Evolutionary conservation across 2,888 invertebrate species (phyloP), one percentile per base, ranked within the genome.

Genomic region (Ctena decussata): DNA sequence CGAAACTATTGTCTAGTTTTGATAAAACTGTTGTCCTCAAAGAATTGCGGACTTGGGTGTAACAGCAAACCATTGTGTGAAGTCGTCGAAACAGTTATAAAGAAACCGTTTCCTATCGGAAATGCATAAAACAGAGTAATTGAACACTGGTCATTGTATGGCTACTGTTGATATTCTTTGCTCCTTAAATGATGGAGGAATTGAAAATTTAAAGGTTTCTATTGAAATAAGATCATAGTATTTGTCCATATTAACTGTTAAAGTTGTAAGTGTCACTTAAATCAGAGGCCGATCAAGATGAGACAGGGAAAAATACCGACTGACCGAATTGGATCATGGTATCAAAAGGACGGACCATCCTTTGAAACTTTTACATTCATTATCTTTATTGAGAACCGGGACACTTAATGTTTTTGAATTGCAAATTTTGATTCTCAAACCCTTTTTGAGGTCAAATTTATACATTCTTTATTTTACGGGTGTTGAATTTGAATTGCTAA

Each of bases 281-380:
- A 65, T 65, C 65, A 35, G 32, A 18, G 65, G 35, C 12, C 35
- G 21, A 18, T 35, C 8, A 11, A 18, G 32, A 30, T 30, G 65
- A 65, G 65, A 65, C 32, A 65, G 65, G 21, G 65, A 65, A 35
- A 35, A 12, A 1, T 65, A 30, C 65, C 21, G 32, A 65, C 30
- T 65, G 65, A 65, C 65, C 65, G 35, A 65, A 65, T 65, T 65
- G 65, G 65, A 65, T 65, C 65, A 35, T n/a, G 35, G 30, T 65
- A 35, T 65, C 65, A 65, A 65, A 65, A 35, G 30, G 15, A 65
- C 65, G 32, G 65, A 65, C 65, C 65, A 65, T 30, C 18, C 65
- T 65, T 65, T 65, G 65, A 65, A 65, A 65, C 35, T 65, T 65
- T 65, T 65, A 65, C 65, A 65, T 35, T 65, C 32, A 65, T 65